Percentiles rank a stretch among this genome's conserved stretches.
Conservation (phyloP, 2,888 invertebrate species). For the Synanthedon vespiformis region DNA sequence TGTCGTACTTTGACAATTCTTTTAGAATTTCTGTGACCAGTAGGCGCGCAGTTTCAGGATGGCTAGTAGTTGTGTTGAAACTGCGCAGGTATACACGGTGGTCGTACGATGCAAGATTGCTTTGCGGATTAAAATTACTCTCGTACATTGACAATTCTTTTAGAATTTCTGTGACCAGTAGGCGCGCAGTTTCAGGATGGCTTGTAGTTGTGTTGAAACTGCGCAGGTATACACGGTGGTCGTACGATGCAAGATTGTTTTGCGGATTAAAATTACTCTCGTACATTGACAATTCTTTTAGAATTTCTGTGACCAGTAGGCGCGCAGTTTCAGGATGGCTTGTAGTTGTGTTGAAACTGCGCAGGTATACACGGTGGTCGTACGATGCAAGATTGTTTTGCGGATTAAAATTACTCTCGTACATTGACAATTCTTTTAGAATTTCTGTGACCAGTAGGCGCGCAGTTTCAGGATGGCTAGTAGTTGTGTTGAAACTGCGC, state of each 20-base stretch:
- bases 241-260: neutral
- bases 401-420: neutral
- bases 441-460: too few relatives aligned
- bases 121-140: neutral
- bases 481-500: constrained; percentile 10
- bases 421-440: too few relatives aligned
- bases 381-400: constrained; percentile 1
- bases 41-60: constrained; percentile 14
- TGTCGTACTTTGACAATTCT: too few relatives aligned
- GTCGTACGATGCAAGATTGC: neutral
- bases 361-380: constrained; percentile 3
- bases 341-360: constrained; percentile 8
- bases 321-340: constrained; percentile 14
- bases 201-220: constrained; percentile 8
- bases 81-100: constrained; percentile 6
- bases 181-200: constrained; percentile 14
- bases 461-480: constrained; percentile 14
- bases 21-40: too few relatives aligned
- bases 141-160: too few relatives aligned
- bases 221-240: constrained; percentile 5
- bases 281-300: too few relatives aligned
- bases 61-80: constrained; percentile 5
- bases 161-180: too few relatives aligned
- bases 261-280: neutral
- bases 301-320: too few relatives aligned